Conservation (phyloP, 1,140 invertebrate genomes). For the Ceratosolen solmsi region DNA sequence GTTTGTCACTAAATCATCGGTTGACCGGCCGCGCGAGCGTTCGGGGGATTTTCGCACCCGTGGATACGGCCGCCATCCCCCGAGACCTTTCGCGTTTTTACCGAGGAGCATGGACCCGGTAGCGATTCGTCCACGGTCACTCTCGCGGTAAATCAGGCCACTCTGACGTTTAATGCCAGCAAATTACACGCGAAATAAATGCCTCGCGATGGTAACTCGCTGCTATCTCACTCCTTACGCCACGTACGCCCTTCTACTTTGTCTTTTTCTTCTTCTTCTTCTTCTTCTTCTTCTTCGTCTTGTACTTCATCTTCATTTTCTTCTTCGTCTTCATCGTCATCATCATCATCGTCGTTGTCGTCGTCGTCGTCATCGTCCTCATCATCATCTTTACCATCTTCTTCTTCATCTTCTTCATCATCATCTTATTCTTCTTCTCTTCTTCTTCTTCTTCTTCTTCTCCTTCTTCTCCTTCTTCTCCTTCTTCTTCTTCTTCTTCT, state of each 20-base stretch:
- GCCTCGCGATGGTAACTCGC: constrained; percentile 47
- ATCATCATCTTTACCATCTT: no score
- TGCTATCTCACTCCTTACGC: not conserved
- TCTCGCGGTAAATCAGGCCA: constrained; percentile 70
- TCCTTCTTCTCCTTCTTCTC: not conserved
- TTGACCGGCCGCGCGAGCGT: constrained; percentile 42
- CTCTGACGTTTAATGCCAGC: constrained; percentile 70
- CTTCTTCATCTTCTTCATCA: no score
- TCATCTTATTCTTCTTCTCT: not conserved
- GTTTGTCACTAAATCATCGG: constrained; percentile 68
- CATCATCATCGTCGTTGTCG: no score
- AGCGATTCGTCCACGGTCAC: constrained; percentile 65
- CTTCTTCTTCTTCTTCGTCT: not conserved
- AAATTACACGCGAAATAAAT: constrained; percentile 73
- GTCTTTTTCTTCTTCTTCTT: not conserved
- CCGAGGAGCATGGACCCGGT: constrained; percentile 55
- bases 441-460: not conserved
- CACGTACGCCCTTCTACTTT: not conserved
- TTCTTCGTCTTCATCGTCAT: not conserved
- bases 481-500: not conserved
- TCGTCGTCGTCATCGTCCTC: no score
- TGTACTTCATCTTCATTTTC: no score
- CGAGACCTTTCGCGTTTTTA: constrained; percentile 40
- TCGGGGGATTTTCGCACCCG: constrained; percentile 45
- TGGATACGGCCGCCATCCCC: not conserved